Conservation (phyloP, 2,888 invertebrate genomes). For the Drosophila quinaria region DNA sequence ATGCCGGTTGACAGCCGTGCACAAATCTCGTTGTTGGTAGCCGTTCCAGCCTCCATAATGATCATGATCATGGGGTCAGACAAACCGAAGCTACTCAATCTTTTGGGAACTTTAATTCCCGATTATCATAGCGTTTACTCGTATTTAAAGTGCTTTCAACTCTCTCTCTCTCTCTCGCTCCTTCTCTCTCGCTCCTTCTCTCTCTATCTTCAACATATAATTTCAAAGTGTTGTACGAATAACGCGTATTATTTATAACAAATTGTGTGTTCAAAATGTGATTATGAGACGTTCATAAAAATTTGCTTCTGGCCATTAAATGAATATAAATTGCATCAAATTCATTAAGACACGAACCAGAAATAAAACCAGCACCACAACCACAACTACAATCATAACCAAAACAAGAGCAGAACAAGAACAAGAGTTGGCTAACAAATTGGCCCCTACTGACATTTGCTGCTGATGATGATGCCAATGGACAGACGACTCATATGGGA, state of each 20-base stretch:
- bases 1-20: constrained; percentile 57
- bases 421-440: constrained; percentile 48
- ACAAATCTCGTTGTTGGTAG: constrained; percentile 44
- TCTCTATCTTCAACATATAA: background rate
- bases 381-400: background rate
- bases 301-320: constrained; percentile 69
- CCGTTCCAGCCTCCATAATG: constrained; percentile 36
- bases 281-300: constrained; percentile 67
- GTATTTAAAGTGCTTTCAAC: constrained; percentile 26
- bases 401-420: constrained; percentile 4
- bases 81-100: constrained; percentile 7
- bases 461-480: constrained; percentile 46
- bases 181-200: background rate
- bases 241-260: constrained; percentile 34
- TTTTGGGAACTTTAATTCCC: constrained; percentile 37
- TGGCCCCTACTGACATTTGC: constrained; percentile 42
- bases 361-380: background rate
- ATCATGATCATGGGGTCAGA: constrained; percentile 11
- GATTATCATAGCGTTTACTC: constrained; percentile 49
- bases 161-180: background rate
- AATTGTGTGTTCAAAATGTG: constrained; percentile 71
- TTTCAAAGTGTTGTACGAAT: background rate
- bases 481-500: constrained; percentile 34
- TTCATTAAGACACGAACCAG: constrained; percentile 43
- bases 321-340: constrained; percentile 70